Evolutionary conservation across 2,888 invertebrate species (phyloP), one percentile per base, ranked within the genome.

Genomic region (Cephus nigrinus): DNA sequence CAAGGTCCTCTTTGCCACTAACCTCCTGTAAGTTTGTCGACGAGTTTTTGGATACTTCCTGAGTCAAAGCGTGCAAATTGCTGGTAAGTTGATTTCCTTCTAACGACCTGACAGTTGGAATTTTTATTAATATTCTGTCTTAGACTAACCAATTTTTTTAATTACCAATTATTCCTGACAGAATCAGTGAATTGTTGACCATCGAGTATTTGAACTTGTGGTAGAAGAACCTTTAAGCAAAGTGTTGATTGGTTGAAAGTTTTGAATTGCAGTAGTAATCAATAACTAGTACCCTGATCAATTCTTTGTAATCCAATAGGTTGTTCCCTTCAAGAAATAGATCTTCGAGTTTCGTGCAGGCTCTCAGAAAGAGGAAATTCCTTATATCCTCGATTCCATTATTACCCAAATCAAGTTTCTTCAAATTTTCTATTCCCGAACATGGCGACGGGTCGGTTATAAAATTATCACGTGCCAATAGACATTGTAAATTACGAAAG

Each of bases 161-260:
- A 55, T 23, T 23, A 55, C 55, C 55, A 9, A 55, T 55, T 55
- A 55, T 40, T 73, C 23, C 23, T 69, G 12, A 35, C 12, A 15
- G 32, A 15, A 33, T 35, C 40, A 12, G 77, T 72, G 32, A 55
- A 23, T 9, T 76, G 73, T 72, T 82, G 76, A n/a, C 82, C 80
- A 74, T 82, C 82, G 75, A 82, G 79, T 69, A 78, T n/a, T 36
- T 74, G 79, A 34, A 82, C 68, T 76, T 80, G 82, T 1, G 82
- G 82, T 11, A 82, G 55, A 12, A 82, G 75, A 3, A 12, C 72
- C 82, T 82, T 69, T 3, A 40, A 79, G 77, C 3, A 34, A 75
- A 31, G 55, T 77, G 33, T 30, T 55, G 55, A 55, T 23, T 55
- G 55, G 23, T 55, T 55, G 23, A 9, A 23, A 23, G 9, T 23